A percentile compares a stretch with the other conserved stretches of the same genome.
phyloP scores from a whole-genome alignment of 2,888 invertebrate genomes.

The Darwinula stevensoni region DNA sequence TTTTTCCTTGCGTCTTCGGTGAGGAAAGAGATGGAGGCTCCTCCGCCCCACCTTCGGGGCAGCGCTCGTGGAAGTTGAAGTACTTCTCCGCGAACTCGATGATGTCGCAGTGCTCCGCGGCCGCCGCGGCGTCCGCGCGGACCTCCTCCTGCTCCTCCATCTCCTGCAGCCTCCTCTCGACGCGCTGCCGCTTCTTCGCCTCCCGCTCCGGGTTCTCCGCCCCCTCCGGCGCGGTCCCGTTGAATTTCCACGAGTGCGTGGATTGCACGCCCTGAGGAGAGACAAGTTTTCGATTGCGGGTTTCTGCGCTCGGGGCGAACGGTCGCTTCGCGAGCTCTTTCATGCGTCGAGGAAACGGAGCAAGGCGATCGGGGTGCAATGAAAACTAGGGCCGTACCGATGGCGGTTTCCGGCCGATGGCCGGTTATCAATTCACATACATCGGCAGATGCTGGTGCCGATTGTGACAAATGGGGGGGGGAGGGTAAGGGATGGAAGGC shows the following conservation, averaged over 20 bases:
- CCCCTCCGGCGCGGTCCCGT: constrained; percentile 10
- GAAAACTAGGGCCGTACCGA: too few relatives aligned
- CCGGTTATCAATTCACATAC: too few relatives aligned
- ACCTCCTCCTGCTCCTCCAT: constrained; percentile 29
- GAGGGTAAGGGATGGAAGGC: too few relatives aligned
- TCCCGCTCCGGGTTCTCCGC: not conserved
- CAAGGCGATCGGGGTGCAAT: too few relatives aligned
- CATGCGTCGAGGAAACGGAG: too few relatives aligned
- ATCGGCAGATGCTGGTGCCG: too few relatives aligned
- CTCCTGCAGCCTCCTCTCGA: constrained; percentile 56
- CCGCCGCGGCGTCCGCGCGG: constrained; percentile 19
- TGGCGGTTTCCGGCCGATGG: too few relatives aligned
- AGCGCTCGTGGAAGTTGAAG: constrained; percentile 61
- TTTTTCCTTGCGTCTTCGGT: constrained; percentile 5
- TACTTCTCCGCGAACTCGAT: constrained; percentile 76
- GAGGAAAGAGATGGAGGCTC: not conserved
- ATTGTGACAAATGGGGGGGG: too few relatives aligned
- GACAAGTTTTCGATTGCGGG: too few relatives aligned
- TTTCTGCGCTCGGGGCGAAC: too few relatives aligned
- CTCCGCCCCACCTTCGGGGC: constrained; percentile 36
- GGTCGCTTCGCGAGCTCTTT: too few relatives aligned
- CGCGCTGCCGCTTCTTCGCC: constrained; percentile 37
- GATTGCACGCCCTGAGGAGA: constrained; percentile 10
- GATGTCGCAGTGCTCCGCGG: constrained; percentile 34
- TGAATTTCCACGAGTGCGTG: constrained; percentile 13